Percentiles rank a stretch among this genome's conserved stretches.
These are phyloP conservation scores for Drosophila mimica DNA, from an alignment of 2,888 invertebrate genomes.

Conservation along the genomic window DNA sequence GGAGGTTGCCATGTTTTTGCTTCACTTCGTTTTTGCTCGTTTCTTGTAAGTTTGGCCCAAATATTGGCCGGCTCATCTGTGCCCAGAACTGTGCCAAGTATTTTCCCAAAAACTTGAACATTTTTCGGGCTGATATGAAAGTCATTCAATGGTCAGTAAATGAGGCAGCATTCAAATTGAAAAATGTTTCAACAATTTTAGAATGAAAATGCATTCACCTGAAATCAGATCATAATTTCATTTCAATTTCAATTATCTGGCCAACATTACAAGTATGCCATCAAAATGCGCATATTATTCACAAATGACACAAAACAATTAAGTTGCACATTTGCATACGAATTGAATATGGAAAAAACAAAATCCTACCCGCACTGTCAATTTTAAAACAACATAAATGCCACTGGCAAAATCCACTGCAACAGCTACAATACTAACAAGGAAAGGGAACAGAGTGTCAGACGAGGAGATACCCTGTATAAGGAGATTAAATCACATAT, in stretches of 20 bases:
- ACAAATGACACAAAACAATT: slow-evolving; percentile 52
- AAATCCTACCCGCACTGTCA: slow-evolving; percentile 6
- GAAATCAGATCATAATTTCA: slow-evolving; percentile 28
- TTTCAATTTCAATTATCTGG: slow-evolving; percentile 9
- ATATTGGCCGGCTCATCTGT: slow-evolving; percentile 28
- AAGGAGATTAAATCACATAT: background rate
- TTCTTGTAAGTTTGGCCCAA: slow-evolving; percentile 20
- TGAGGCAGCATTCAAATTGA: slow-evolving; percentile 10
- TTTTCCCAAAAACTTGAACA: background rate
- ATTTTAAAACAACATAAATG: slow-evolving; percentile 2
- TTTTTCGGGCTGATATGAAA: background rate
- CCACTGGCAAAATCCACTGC: background rate
- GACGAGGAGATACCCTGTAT: background rate
- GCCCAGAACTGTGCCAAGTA: background rate
- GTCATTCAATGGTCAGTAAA: background rate
- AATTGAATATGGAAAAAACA: slow-evolving; percentile 37
- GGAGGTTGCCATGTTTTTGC: slow-evolving; percentile 57
- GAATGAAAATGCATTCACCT: background rate
- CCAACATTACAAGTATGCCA: slow-evolving; percentile 33
- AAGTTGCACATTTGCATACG: slow-evolving; percentile 51
- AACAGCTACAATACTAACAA: background rate
- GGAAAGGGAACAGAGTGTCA: too few species aligned
- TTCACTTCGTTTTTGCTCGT: slow-evolving; percentile 15
- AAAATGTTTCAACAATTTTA: background rate
- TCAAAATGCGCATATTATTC: slow-evolving; percentile 52